Conservation (phyloP, 2,113 vertebrate species). For the Ictalurus punctatus region DNA sequence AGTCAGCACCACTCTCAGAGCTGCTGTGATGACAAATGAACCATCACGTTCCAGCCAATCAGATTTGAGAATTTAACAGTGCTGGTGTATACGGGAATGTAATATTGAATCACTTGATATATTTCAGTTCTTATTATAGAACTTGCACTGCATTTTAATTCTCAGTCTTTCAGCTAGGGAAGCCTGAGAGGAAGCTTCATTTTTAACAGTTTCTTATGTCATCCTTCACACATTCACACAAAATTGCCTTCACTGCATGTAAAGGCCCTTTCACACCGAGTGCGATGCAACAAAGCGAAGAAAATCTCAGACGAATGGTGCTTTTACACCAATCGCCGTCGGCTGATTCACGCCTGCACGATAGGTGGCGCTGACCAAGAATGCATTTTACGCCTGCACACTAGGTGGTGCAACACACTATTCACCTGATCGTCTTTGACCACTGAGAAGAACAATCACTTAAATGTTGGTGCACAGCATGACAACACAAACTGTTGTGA, state of each 20-base stretch:
- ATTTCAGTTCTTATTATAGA: background rate
- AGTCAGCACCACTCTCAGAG: background rate
- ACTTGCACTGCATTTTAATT: background rate
- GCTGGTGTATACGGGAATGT: background rate
- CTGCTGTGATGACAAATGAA: background rate
- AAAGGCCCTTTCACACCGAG: too few relatives aligned
- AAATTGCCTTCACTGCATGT: background rate
- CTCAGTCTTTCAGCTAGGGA: background rate
- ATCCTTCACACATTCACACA: slow-evolving; percentile 2
- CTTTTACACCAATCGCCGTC: too few relatives aligned
- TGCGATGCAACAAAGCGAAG: too few relatives aligned
- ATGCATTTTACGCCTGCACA: too few relatives aligned
- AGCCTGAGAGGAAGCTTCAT: background rate
- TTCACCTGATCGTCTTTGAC: too few relatives aligned
- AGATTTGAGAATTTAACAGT: background rate
- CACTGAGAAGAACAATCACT: too few relatives aligned
- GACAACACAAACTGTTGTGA: too few relatives aligned
- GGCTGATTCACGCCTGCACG: too few relatives aligned
- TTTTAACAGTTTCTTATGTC: background rate
- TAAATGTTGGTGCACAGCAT: too few relatives aligned
- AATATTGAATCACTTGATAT: background rate
- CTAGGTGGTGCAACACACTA: too few relatives aligned
- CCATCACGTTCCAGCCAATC: background rate
- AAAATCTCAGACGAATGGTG: too few relatives aligned
- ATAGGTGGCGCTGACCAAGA: too few relatives aligned